Evolutionary conservation across 1,140 invertebrate genomes (phyloP).

Genomic region (Galleria mellonella): DNA sequence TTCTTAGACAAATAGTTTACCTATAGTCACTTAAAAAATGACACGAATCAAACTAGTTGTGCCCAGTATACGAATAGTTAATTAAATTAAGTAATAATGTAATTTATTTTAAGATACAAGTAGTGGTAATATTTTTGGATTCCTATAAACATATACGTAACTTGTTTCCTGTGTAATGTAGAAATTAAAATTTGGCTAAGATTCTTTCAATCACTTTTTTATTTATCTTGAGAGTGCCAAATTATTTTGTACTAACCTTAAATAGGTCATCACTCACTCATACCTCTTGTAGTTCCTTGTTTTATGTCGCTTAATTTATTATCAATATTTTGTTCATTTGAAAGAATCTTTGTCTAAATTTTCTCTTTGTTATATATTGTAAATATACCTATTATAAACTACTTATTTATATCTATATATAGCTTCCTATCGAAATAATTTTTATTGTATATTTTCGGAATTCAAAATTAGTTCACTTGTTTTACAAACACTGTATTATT

Average conservation of each 20-base stretch:
- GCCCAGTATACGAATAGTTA: slow-evolving; percentile 74
- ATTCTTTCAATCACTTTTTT: slow-evolving; percentile 51
- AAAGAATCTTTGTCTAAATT: slow-evolving; percentile 58
- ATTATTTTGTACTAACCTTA: slow-evolving; percentile 24
- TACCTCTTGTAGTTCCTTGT: slow-evolving; percentile 35
- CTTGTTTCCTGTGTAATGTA: slow-evolving; percentile 48
- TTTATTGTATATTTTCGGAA: slow-evolving; percentile 1
- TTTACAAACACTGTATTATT: slow-evolving; percentile 34
- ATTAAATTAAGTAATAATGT: slow-evolving; percentile 64
- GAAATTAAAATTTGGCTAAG: slow-evolving; percentile 47
- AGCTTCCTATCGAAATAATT: slow-evolving; percentile 13
- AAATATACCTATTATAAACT: slow-evolving; percentile 24
- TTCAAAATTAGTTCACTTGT: slow-evolving; percentile 48
- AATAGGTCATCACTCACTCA: slow-evolving; percentile 11
- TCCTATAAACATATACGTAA: slow-evolving; percentile 74
- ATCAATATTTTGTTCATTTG: slow-evolving; percentile 16
- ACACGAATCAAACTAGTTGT: slow-evolving; percentile 73
- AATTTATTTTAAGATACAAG: slow-evolving; percentile 72
- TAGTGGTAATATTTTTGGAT: slow-evolving; percentile 73
- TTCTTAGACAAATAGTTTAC: slow-evolving; percentile 65
- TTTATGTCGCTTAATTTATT: slow-evolving; percentile 12
- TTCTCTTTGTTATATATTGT: slow-evolving; percentile 63
- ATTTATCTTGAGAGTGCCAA: slow-evolving; percentile 51
- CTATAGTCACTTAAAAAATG: slow-evolving; percentile 68
- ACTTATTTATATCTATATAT: slow-evolving; percentile 30